Conservation (phyloP, 2,797 vertebrate genomes). For the Cuculus canorus region DNA sequence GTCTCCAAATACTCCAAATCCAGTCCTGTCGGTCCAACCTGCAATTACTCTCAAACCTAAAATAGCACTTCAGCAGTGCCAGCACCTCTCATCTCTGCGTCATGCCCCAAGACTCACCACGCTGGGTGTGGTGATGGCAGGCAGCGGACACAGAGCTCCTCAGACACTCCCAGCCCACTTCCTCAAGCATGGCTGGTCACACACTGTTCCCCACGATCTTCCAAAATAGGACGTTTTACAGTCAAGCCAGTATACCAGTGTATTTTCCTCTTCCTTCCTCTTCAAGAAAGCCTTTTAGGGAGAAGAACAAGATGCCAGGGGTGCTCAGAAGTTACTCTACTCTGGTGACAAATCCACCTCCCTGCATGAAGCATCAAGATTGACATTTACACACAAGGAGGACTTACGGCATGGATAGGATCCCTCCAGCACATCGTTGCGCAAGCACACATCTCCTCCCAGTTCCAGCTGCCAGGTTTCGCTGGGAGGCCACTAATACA, state of each 20-base stretch:
- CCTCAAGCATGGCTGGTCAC: not conserved
- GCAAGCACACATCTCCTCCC: not conserved
- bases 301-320: not conserved
- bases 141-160: not conserved
- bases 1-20: not conserved
- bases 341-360: not conserved
- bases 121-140: not conserved
- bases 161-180: not conserved
- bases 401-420: not conserved
- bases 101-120: not conserved
- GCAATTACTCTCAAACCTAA: conserved; percentile 15
- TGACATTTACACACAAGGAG: not conserved
- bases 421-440: not conserved
- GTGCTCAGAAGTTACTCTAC: not conserved
- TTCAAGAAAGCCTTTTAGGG: not conserved
- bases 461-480: conserved; percentile 50
- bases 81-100: not conserved
- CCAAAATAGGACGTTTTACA: not conserved
- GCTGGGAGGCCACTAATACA: not conserved
- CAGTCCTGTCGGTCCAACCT: not conserved
- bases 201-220: not conserved
- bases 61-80: not conserved
- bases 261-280: not conserved
- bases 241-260: not conserved
- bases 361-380: not conserved